Evolutionary conservation across 2,113 vertebrate genomes (phyloP), one percentile per base, ranked within the genome.

Genomic region (Trematocara zebra): DNA sequence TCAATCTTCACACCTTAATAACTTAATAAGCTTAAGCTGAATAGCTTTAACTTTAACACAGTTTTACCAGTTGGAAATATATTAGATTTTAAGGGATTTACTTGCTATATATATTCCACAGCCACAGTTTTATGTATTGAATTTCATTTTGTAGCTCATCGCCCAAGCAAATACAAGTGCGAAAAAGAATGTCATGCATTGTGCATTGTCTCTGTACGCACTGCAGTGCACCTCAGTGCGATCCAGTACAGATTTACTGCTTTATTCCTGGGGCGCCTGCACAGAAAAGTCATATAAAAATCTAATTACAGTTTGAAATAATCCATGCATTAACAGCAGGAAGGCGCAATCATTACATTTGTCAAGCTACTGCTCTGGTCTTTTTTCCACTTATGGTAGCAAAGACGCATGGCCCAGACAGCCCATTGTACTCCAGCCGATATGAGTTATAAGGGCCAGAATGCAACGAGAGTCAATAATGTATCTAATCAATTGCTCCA

Each of bases 401-500:
- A 51, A 82, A 67, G 74, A 80, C 84, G 78, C 87, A 89, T 31
- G 12, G 26, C 15, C 18, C 78, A 79, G 80, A 64, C 54, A 47
- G 67, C 31, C 56, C 35, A 52, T 88, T 93, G 87, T 56, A 64
- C 81, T 52, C 57, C n/a, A 37, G 54, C 74, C 74, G 5, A 37
- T 26, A 76, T 51, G 80, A 89, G 64, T 88, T 91, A 91, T 85
- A 85, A 51, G 61, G 85, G 51, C 82, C 72, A 35, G 67, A 83
- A 59, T 20, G 74, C 81, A 82, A 49, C 85, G 49, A 88, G 89
- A 91, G 87, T 88, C 87, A 82, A 83, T 91, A 87, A 91, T 93
- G 83, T 86, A 79, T 87, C 83, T 64, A 86, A 90, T 93, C 91
- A 86, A 85, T 91, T 6, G 51, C 83, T 87, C 86, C 72, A 79